Conservation (phyloP, 2,888 invertebrate species). For the Aricia artaxerxes region DNA sequence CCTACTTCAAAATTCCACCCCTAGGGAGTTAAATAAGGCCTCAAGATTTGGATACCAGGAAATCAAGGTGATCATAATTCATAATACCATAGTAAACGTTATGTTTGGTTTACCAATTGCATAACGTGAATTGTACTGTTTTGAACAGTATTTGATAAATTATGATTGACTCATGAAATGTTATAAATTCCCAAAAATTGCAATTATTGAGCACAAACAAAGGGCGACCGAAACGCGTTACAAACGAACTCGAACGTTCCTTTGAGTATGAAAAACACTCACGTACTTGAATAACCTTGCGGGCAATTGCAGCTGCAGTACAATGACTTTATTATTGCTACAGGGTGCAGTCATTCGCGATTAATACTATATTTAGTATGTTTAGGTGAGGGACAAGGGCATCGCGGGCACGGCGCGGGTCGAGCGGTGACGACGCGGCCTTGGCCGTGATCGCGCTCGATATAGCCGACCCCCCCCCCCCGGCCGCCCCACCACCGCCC, state of each 20-base stretch:
- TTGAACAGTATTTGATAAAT: background rate
- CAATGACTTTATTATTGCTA: conserved; percentile 33
- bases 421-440: conserved; percentile 65
- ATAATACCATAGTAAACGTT: too few relatives aligned
- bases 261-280: conserved; percentile 18
- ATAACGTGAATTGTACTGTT: background rate
- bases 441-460: conserved; percentile 80
- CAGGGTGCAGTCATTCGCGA: conserved; percentile 34
- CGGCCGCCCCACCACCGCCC: conserved; percentile 40
- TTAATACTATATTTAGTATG: conserved; percentile 28
- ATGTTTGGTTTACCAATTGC: background rate
- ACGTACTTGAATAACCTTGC: conserved; percentile 31
- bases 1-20: too few relatives aligned
- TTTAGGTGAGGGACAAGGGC: conserved; percentile 31
- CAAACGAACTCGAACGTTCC: conserved; percentile 21
- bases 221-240: background rate
- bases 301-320: conserved; percentile 25
- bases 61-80: too few relatives aligned
- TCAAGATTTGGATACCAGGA: too few relatives aligned
- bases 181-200: background rate
- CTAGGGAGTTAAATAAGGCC: too few relatives aligned
- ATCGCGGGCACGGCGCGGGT: conserved; percentile 38
- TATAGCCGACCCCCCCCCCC: conserved; percentile 61
- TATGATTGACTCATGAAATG: background rate
- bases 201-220: conserved; percentile 18